These are phyloP conservation scores for Anthophora plumipes DNA, from an alignment of 2,888 invertebrate species.

Conservation along the genomic window DNA sequence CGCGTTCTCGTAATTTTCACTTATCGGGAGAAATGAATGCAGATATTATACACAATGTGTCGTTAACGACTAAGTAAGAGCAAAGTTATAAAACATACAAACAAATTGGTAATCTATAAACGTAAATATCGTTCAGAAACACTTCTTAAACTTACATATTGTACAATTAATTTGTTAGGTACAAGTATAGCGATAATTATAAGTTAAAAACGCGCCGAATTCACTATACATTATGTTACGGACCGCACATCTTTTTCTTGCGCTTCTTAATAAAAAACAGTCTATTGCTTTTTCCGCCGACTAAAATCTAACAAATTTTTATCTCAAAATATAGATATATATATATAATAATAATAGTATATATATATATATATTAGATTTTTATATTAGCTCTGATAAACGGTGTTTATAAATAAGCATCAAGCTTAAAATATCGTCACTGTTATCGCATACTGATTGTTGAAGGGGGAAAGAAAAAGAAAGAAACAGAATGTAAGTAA, in stretches of 20 bases:
- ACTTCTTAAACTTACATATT: slow-evolving; percentile 63
- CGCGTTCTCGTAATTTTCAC: slow-evolving; percentile 27
- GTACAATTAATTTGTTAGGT: slow-evolving; percentile 70
- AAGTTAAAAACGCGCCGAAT: slow-evolving; percentile 55
- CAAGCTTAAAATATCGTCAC: slow-evolving; percentile 60
- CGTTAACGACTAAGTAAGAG: slow-evolving; percentile 32
- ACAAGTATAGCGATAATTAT: slow-evolving; percentile 48
- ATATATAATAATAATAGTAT: too few species aligned
- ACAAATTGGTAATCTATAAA: slow-evolving; percentile 43
- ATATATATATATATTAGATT: slow-evolving; percentile 70
- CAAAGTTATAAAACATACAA: slow-evolving; percentile 49
- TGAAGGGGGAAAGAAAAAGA: slow-evolving; percentile 39
- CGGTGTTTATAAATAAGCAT: slow-evolving; percentile 50
- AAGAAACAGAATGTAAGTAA: slow-evolving; percentile 23
- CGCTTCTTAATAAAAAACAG: slow-evolving; percentile 62
- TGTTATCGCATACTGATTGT: slow-evolving; percentile 37
- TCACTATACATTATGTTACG: slow-evolving; percentile 24
- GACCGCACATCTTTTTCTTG: slow-evolving; percentile 36
- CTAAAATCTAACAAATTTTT: slow-evolving; percentile 63
- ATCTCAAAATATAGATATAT: slow-evolving; percentile 75
- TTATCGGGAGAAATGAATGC: slow-evolving; percentile 8
- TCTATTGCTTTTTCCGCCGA: slow-evolving; percentile 40
- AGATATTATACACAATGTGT: slow-evolving; percentile 14
- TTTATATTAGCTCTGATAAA: slow-evolving; percentile 49
- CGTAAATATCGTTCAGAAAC: slow-evolving; percentile 57